Evolutionary conservation across 30 jellyfish, hydroid and myxozoan species (phyloP).

Genomic region (Pelagia noctiluca): DNA sequence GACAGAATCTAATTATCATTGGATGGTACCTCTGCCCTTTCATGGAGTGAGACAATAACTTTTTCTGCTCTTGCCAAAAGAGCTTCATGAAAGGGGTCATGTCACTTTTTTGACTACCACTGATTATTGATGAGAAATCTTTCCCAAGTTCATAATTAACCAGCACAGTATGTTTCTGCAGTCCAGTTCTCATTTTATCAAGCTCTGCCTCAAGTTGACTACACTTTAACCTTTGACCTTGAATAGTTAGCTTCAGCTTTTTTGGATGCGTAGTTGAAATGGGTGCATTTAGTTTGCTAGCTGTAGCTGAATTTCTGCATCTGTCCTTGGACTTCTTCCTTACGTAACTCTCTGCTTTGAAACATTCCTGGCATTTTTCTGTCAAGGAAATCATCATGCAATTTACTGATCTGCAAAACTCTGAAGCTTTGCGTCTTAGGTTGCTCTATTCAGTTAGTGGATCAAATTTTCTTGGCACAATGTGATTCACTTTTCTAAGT

Average conservation of each 20-base stretch:
- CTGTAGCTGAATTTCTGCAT: conserved; percentile 21
- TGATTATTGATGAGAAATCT: conserved; percentile 44
- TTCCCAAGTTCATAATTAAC: conserved; percentile 39
- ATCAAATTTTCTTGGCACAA: conserved; percentile 16
- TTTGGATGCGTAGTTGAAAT: conserved; percentile 61
- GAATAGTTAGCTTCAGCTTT: conserved; percentile 54
- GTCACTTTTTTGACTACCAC: conserved; percentile 14
- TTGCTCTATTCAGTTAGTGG: conserved; percentile 17
- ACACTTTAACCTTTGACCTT: conserved; percentile 65
- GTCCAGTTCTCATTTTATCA: conserved; percentile 41
- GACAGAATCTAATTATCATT: too few species aligned
- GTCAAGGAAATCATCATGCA: conserved; percentile 22
- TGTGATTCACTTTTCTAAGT: conserved; percentile 12
- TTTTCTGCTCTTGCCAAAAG: too few species aligned
- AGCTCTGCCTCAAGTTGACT: conserved; percentile 50
- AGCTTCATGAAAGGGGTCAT: conserved; percentile 76
- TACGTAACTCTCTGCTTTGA: conserved; percentile 14
- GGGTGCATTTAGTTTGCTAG: conserved; percentile 39
- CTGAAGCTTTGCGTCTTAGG: conserved; percentile 9
- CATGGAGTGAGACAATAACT: conserved; percentile 33
- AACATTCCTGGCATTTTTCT: conserved; percentile 14
- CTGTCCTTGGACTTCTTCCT: conserved; percentile 18
- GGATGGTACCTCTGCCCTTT: conserved; percentile 74
- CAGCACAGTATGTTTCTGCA: conserved; percentile 8
- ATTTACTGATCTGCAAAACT: conserved; percentile 7